Evolutionary conservation across 2,113 vertebrate genomes (phyloP), one percentile per base, ranked within the genome.

Genomic region (Pluvialis apricaria): DNA sequence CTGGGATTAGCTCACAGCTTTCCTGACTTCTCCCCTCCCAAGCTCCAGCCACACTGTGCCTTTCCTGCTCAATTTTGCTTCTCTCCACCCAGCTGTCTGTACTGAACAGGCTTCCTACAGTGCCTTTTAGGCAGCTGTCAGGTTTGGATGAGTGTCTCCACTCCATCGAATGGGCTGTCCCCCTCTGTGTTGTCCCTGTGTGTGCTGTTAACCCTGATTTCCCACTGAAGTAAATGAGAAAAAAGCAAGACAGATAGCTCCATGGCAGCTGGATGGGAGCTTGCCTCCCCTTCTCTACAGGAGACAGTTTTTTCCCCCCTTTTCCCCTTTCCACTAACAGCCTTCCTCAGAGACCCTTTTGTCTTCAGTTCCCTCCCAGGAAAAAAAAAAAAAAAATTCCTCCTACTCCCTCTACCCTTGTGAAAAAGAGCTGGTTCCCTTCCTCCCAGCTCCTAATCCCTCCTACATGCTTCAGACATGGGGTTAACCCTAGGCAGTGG

Each of bases 161-260:
- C 93, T 94, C 78, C 80, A 97, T 51, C 13, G 1, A 88, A 79
- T 86, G 91, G 82, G 85, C 82, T 95, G 73, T 82, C 70, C 51
- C 76, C 34, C 36, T 90, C 81, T 68, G 55, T 13, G 8, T 60
- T 89, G 75, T 81, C 68, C 81, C 80, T 70, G 24, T 36, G 70
- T 82, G 60, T 79, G 88, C 80, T 83, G 44, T 93, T 94, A 96
- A 94, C 78, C 71, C 95, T 79, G 68, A 96, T 95, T 92, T 93
- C 94, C 88, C 90, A 77, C 83, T 93, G 68, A 93, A 95, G 55
- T 60, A 70, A 93, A 55, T 3, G 38, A 86, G 78, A 58, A 42
- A 94, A 86, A 69, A 72, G 64, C 57, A 88, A 88, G 81, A 76
- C 42, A n/a, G 49, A 90, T 40, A 88, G 60, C 31, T 92, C 51